Conservation (phyloP, 2,113 vertebrate species). For the Euleptes europaea region DNA sequence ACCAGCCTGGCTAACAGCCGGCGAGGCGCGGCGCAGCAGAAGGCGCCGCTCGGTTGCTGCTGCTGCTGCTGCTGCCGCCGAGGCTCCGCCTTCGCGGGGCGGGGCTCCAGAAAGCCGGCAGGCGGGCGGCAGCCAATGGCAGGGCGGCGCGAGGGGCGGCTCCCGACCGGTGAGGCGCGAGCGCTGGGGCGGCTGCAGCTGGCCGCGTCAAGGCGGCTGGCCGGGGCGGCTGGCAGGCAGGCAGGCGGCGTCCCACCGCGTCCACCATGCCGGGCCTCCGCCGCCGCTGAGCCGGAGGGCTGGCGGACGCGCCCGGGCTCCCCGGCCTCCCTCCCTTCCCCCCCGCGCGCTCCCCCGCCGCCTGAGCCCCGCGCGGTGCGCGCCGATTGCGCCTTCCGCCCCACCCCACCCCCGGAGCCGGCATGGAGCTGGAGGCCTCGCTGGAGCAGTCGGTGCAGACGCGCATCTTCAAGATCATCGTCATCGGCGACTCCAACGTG, state of each 20-base stretch:
- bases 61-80: no score
- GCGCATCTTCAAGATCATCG: constrained; percentile 97
- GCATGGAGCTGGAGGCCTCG: constrained; percentile 78
- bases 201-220: not conserved
- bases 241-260: not conserved
- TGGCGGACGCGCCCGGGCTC: no score
- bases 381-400: not conserved
- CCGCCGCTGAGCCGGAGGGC: not conserved
- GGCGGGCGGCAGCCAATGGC: not conserved
- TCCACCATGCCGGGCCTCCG: not conserved
- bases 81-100: not conserved
- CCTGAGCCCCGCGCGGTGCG: not conserved
- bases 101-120: not conserved
- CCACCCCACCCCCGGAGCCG: constrained; percentile 7
- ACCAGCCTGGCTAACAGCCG: no score
- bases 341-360: not conserved
- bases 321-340: not conserved
- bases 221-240: not conserved
- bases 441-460: constrained; percentile 92
- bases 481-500: constrained; percentile 96
- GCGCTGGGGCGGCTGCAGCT: not conserved
- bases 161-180: not conserved
- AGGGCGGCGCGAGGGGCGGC: not conserved
- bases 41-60: not conserved
- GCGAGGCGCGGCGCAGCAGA: not conserved